Conservation (phyloP, 2,113 vertebrate genomes). For the Pteronura brasiliensis region DNA sequence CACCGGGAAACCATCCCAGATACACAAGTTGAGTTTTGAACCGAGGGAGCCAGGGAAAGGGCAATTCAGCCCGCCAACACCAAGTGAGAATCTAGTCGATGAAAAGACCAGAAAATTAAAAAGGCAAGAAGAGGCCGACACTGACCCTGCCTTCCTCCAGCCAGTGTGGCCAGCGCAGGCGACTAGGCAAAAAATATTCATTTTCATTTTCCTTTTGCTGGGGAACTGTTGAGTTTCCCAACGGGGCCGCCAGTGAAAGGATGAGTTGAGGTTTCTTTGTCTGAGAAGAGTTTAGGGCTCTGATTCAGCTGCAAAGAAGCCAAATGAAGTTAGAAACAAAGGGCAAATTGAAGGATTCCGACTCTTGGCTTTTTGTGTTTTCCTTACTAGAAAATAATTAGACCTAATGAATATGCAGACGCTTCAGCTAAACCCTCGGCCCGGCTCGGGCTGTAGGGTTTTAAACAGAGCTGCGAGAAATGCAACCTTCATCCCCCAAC, state of each 20-base stretch:
- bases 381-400: conserved; percentile 87
- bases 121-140: background rate
- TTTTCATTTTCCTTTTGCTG: conserved; percentile 61
- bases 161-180: background rate
- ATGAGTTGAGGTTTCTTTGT: conserved; percentile 85
- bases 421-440: conserved; percentile 68
- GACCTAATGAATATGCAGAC: conserved; percentile 85
- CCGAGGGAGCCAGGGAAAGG: background rate
- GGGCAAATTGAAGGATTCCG: conserved; percentile 82
- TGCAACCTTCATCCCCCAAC: background rate
- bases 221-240: conserved; percentile 69
- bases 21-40: background rate
- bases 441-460: conserved; percentile 48
- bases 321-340: conserved; percentile 84
- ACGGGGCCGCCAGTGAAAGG: conserved; percentile 67
- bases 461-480: conserved; percentile 61
- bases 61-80: background rate
- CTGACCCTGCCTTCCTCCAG: background rate
- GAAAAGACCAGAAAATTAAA: conserved; percentile 19
- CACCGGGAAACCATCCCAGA: background rate
- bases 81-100: background rate
- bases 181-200: background rate
- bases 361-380: conserved; percentile 86
- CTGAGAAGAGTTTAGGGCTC: conserved; percentile 79
- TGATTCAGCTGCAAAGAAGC: conserved; percentile 79